Percentiles rank a stretch among this genome's conserved stretches.
Evolutionary conservation across 35 echinoderm and acorn worm genomes (phyloP).

Genomic region (Apostichopus japonicus): DNA sequence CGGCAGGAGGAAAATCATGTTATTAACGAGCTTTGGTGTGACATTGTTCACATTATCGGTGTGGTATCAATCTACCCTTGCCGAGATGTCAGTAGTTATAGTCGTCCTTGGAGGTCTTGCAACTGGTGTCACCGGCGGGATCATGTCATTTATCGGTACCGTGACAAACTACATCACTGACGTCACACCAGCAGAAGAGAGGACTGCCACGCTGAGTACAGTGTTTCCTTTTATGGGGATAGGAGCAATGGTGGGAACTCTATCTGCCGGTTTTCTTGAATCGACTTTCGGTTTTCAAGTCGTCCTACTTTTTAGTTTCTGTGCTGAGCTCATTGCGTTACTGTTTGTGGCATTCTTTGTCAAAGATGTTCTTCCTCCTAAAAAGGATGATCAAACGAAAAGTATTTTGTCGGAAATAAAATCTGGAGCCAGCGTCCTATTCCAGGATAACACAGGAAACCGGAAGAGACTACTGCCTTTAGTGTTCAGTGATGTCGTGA

Average conservation of each 20-base stretch:
- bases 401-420: conserved; percentile 2
- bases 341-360: conserved; percentile 37
- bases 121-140: conserved; percentile 55
- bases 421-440: not conserved
- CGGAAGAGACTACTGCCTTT: not conserved
- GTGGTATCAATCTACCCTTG: conserved; percentile 41
- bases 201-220: conserved; percentile 72
- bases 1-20: conserved; percentile 74
- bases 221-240: conserved; percentile 82
- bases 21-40: conserved; percentile 67
- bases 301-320: not conserved
- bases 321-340: conserved; percentile 8
- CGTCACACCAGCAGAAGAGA: conserved; percentile 65
- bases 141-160: conserved; percentile 71
- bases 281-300: conserved; percentile 30
- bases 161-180: conserved; percentile 87
- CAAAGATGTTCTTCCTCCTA: not conserved
- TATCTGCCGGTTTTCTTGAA: conserved; percentile 72
- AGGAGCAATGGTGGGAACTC: conserved; percentile 70
- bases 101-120: conserved; percentile 78
- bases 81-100: conserved; percentile 22
- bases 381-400: conserved; percentile 1
- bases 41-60: conserved; percentile 48
- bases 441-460: not conserved
- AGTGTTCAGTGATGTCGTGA: conserved; percentile 12